A percentile compares a stretch with the other conserved stretches of the same genome.
Conservation (phyloP, 2,888 invertebrate genomes). For the Heteromurus nitidus region DNA sequence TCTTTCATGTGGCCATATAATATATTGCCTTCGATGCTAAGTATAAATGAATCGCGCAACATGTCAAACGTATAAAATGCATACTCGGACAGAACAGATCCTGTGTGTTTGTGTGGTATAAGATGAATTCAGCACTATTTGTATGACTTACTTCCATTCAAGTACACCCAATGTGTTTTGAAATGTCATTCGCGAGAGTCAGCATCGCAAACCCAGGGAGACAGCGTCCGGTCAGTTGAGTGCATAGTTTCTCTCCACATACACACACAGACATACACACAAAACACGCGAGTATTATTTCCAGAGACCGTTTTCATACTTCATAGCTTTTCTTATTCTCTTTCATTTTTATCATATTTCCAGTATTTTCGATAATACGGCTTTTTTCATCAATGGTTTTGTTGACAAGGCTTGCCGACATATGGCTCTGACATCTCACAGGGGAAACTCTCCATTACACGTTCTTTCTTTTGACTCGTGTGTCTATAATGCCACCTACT, state of each 20-base stretch:
- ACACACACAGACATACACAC: constrained; percentile 6
- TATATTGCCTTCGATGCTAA: not conserved
- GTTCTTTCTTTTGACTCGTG: not conserved
- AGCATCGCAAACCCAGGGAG: constrained; percentile 17
- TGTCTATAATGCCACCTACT: not conserved
- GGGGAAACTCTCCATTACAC: constrained; percentile 28
- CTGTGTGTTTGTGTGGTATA: too few species aligned
- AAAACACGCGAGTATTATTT: too few species aligned
- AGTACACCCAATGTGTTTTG: constrained; percentile 6
- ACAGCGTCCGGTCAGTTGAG: constrained; percentile 25
- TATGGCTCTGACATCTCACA: constrained; percentile 51
- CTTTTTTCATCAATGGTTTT: constrained; percentile 53
- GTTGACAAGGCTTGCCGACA: constrained; percentile 50
- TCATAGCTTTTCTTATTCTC: constrained; percentile 50
- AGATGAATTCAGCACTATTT: not conserved
- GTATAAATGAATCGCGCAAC: constrained; percentile 4
- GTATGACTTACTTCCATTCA: constrained; percentile 16
- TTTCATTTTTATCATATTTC: constrained; percentile 55
- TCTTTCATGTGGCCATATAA: not conserved
- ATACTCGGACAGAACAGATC: not conserved
- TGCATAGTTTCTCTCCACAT: not conserved
- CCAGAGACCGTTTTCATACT: constrained; percentile 35
- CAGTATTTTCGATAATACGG: constrained; percentile 45
- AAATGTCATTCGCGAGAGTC: constrained; percentile 26
- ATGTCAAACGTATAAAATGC: constrained; percentile 12